phyloP scores from a whole-genome alignment of 2,888 invertebrate genomes.

The Podotricha telesiphe region DNA sequence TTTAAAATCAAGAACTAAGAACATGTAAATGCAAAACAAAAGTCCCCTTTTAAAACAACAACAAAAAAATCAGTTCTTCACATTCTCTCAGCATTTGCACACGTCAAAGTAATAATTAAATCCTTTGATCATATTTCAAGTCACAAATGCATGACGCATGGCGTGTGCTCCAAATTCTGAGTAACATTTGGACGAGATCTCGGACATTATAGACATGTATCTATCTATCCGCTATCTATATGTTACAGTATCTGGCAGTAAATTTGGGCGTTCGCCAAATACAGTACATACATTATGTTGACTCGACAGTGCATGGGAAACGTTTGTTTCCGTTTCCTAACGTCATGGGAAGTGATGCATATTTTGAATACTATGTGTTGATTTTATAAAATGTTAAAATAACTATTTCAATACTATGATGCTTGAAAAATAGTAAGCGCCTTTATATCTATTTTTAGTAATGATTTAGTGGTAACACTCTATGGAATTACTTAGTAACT shows the following conservation, averaged over 20 bases:
- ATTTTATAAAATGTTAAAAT: background rate
- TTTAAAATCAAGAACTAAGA: too few species aligned
- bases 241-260: constrained; percentile 74
- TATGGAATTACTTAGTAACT: too few species aligned
- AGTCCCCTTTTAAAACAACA: background rate
- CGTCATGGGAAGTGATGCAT: constrained; percentile 40
- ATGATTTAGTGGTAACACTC: too few species aligned
- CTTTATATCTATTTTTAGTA: too few species aligned
- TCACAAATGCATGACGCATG: constrained; percentile 16
- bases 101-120: background rate
- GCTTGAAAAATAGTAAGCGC: too few species aligned
- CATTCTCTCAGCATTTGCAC: background rate
- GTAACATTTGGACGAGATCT: constrained; percentile 30
- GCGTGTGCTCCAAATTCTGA: constrained; percentile 11
- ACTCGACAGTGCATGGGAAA: constrained; percentile 53
- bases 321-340: constrained; percentile 44
- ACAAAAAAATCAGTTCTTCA: background rate
- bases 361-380: constrained; percentile 14
- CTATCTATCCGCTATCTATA: constrained; percentile 25
- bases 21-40: background rate
- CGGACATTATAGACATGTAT: too few species aligned
- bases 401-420: too few species aligned
- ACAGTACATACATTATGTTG: constrained; percentile 79
- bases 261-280: constrained; percentile 82
- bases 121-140: background rate